These are phyloP conservation scores for Cotesia glomerata DNA, from an alignment of 1,140 invertebrate species.

Conservation along the genomic window DNA sequence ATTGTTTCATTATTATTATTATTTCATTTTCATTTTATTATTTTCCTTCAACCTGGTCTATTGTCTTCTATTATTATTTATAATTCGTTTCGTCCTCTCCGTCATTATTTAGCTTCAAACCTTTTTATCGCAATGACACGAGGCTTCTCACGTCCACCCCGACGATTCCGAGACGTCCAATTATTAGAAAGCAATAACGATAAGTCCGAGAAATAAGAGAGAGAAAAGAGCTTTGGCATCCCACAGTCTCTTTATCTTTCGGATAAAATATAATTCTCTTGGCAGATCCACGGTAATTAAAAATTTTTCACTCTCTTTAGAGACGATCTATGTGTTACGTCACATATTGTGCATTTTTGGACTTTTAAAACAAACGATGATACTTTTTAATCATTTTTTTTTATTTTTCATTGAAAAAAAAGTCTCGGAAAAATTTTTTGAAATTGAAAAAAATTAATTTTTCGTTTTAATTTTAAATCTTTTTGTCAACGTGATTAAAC, in stretches of 20 bases:
- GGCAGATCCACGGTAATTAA: too few species aligned
- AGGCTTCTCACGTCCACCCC: background rate
- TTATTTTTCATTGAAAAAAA: too few species aligned
- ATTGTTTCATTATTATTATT: background rate
- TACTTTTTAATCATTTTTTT: too few species aligned
- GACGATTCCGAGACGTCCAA: slow-evolving; percentile 40
- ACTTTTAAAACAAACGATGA: too few species aligned
- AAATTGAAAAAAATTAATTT: too few species aligned
- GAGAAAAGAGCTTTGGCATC: background rate
- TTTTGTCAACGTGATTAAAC: too few species aligned
- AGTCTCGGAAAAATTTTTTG: too few species aligned
- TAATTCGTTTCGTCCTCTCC: background rate
- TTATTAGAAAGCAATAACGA: slow-evolving; percentile 41
- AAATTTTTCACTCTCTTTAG: too few species aligned
- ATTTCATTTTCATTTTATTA: background rate
- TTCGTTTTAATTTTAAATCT: too few species aligned
- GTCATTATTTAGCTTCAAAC: background rate
- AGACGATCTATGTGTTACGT: too few species aligned
- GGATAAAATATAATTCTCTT: background rate
- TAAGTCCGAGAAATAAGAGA: background rate
- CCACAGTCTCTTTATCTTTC: background rate
- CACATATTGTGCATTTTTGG: too few species aligned
- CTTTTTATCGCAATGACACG: background rate
- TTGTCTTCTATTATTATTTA: background rate
- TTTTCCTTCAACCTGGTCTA: background rate